Percentiles rank a stretch among this genome's conserved stretches.
Conservation (phyloP, 2,797 vertebrate genomes). For the Otolemur crassicaudatus region DNA sequence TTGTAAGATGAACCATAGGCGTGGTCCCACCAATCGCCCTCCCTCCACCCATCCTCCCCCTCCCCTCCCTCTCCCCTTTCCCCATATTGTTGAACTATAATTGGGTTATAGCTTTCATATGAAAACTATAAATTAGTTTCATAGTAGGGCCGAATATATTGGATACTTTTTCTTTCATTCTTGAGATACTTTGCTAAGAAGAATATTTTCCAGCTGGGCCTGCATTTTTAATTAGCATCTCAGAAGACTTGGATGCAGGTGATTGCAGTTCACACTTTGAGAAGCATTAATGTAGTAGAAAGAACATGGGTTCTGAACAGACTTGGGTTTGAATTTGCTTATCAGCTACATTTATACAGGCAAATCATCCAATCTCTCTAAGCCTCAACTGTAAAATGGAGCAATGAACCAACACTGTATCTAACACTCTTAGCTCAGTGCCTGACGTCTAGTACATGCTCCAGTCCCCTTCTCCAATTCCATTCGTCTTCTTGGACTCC, state of each 20-base stretch:
- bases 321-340: neutral
- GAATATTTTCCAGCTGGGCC: too few relatives aligned
- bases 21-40: too few relatives aligned
- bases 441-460: neutral
- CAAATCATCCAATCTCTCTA: neutral
- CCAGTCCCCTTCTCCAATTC: neutral
- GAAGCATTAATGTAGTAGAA: neutral
- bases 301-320: neutral
- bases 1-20: too few relatives aligned
- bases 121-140: too few relatives aligned
- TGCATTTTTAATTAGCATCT: neutral
- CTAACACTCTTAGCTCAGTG: neutral
- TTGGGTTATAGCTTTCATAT: too few relatives aligned
- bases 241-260: neutral
- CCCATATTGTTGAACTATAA: too few relatives aligned
- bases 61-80: too few relatives aligned
- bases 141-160: too few relatives aligned
- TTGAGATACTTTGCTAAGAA: too few relatives aligned
- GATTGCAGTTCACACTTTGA: neutral
- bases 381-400: neutral
- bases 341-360: neutral
- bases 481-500: constrained; percentile 4
- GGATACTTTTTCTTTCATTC: too few relatives aligned
- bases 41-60: too few relatives aligned
- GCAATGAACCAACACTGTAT: neutral